Base-by-base conservation (phyloP, 2,797 vertebrate genomes). In the Hydrolagus colliei region DNA sequence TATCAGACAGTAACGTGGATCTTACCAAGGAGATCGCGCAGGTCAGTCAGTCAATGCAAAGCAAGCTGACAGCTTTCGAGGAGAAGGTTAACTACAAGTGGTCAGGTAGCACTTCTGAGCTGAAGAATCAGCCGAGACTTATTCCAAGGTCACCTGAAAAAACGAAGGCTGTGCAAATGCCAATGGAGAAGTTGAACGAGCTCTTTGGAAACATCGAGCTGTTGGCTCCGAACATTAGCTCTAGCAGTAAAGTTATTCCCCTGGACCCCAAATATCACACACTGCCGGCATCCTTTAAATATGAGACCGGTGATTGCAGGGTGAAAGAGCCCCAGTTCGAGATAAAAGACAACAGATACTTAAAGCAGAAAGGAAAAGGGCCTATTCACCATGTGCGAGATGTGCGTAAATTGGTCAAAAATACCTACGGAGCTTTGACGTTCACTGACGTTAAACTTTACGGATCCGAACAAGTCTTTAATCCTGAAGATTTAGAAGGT, bases 391-490 rank as follows among this genome's bases (percentile, higher is more conserved):
- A 94, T 90, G 96, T 96, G 22, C 93, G 96, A 88, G 97, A 97
- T 72, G 94, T 98, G 62, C 96, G 96, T 87, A 95, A 95, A 88
- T 92, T 98, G 80, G 93, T 97, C 61, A 98, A 97, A 92, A 97
- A 96, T 89, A 95, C 94, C 0, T 98, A 97, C 86, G 79, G 79
- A 1, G 79, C 79, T 0, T 71, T 84, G 71, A 41, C 27, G 95
- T 92, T 87, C 92, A 97, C 9, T 11, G 93, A 94, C 12, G 90
- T 91, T 0, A 89, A 87, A 75, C 79, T 62, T 20, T 85, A 71
- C 4, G 35, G 52, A 62, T 82, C 88, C 82, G 89, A 86, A 20
- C 89, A 89, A 35, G 22, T 73, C 16, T 74, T 72, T 62, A 87
- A 63, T 52, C 86, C 86, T 87, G 89, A 88, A 72, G 80, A 88